phyloP scores from a whole-genome alignment of 2,888 invertebrate species.

The Vesta saturnalis region DNA sequence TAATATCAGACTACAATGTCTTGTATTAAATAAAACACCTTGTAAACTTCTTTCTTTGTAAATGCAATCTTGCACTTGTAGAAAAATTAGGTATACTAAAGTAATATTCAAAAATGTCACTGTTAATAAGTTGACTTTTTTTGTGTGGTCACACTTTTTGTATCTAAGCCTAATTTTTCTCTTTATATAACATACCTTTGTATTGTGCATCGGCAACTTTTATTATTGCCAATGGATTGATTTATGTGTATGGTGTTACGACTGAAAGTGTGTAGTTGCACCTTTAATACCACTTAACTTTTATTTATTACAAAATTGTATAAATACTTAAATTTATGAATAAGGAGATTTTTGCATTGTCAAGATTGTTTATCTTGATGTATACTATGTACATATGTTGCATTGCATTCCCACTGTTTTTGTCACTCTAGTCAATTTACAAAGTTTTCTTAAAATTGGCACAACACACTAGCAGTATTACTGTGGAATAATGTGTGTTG shows the following conservation, averaged over 20 bases:
- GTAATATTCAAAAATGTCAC: conserved; percentile 1
- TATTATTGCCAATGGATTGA: conserved; percentile 27
- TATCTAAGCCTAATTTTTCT: not conserved
- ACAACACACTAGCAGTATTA: conserved; percentile 21
- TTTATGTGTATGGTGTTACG: conserved; percentile 22
- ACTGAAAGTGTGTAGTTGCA: conserved; percentile 29
- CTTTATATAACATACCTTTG: too few relatives aligned
- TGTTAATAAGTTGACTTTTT: conserved; percentile 2
- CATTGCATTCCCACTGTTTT: conserved; percentile 60
- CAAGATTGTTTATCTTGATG: conserved; percentile 35
- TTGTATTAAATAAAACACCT: conserved; percentile 2
- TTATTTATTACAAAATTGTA: conserved; percentile 30
- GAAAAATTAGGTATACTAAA: conserved; percentile 6
- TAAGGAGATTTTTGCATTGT: conserved; percentile 44
- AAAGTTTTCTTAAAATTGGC: conserved; percentile 29
- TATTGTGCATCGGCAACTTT: conserved; percentile 25
- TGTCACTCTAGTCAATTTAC: conserved; percentile 59
- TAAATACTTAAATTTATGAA: conserved; percentile 45
- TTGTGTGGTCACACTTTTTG: not conserved
- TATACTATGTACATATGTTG: conserved; percentile 53
- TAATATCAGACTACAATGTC: not conserved
- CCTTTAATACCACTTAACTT: conserved; percentile 15
- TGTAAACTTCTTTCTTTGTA: conserved; percentile 1
- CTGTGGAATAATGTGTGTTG: conserved; percentile 40
- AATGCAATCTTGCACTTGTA: not conserved